These are phyloP conservation scores for Montipora foliosa DNA, from an alignment of 64 coral and sea anemone species.

Conservation along the genomic window DNA sequence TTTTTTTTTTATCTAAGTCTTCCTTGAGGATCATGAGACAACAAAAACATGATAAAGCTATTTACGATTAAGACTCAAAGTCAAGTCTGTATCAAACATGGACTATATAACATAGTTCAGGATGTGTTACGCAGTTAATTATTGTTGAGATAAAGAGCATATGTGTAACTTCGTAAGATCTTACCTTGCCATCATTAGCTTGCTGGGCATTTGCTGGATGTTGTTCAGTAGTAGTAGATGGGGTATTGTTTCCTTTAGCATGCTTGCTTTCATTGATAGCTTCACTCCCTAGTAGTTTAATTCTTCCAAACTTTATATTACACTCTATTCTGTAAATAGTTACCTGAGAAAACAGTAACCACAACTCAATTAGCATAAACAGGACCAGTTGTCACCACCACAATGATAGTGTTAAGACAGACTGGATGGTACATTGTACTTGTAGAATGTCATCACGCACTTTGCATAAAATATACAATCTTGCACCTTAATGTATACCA, in stretches of 20 bases:
- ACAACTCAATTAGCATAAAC: background rate
- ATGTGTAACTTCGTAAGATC: background rate
- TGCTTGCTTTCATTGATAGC: constrained; percentile 39
- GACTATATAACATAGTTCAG: too few relatives aligned
- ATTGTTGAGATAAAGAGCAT: too few relatives aligned
- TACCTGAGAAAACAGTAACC: constrained; percentile 57
- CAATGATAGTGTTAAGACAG: background rate
- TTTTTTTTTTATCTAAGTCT: too few relatives aligned
- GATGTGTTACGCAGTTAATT: too few relatives aligned
- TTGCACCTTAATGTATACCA: too few relatives aligned
- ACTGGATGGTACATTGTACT: too few relatives aligned
- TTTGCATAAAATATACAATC: too few relatives aligned
- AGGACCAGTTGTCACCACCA: background rate
- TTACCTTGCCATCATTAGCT: constrained; percentile 40
- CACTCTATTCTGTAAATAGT: constrained; percentile 86
- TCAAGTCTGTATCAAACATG: too few relatives aligned
- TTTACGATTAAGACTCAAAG: too few relatives aligned
- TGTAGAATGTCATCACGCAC: too few relatives aligned
- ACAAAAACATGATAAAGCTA: too few relatives aligned
- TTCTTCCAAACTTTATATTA: constrained; percentile 67
- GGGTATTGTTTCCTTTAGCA: background rate
- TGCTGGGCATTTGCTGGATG: background rate
- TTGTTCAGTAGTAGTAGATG: background rate
- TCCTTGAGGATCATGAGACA: too few relatives aligned
- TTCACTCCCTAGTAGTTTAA: constrained; percentile 68